Evolutionary conservation across 2,113 vertebrate species (phyloP).

Genomic region (Vulpes lagopus): DNA sequence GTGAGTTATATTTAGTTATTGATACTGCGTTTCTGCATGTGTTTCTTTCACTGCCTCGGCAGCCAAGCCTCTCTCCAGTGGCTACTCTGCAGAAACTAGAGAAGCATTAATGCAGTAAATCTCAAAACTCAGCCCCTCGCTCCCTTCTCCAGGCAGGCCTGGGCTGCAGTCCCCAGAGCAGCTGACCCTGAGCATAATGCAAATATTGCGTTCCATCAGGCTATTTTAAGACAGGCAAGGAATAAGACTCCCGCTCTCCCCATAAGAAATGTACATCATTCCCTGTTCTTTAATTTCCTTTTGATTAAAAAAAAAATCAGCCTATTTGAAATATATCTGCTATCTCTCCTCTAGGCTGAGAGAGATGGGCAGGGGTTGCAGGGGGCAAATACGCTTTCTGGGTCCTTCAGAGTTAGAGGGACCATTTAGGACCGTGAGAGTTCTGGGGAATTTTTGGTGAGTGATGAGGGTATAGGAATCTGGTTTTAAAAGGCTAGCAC

Average conservation of each 20-base stretch:
- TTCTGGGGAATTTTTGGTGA: background rate
- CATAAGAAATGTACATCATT: conserved; percentile 85
- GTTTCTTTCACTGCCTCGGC: conserved; percentile 48
- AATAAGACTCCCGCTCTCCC: conserved; percentile 80
- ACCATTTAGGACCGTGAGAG: background rate
- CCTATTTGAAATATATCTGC: conserved; percentile 82
- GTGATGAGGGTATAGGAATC: background rate
- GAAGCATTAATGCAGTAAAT: conserved; percentile 77
- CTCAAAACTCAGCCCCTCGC: conserved; percentile 49
- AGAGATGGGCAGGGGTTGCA: background rate
- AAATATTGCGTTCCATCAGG: conserved; percentile 76
- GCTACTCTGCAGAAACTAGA: conserved; percentile 60
- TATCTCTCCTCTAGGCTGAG: conserved; percentile 74
- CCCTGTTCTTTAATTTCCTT: conserved; percentile 87
- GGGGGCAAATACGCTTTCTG: conserved; percentile 64
- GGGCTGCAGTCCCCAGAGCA: conserved; percentile 15
- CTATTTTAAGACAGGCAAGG: conserved; percentile 85
- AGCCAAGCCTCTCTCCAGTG: conserved; percentile 75
- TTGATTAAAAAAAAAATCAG: conserved; percentile 88
- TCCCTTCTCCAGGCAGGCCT: background rate
- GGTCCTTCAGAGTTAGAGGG: conserved; percentile 11
- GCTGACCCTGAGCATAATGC: conserved; percentile 65
- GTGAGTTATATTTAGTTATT: conserved; percentile 81
- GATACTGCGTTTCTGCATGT: conserved; percentile 68
- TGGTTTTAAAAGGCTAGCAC: background rate